Conservation (phyloP, 1,140 invertebrate genomes). For the Magallana ariakensis region DNA sequence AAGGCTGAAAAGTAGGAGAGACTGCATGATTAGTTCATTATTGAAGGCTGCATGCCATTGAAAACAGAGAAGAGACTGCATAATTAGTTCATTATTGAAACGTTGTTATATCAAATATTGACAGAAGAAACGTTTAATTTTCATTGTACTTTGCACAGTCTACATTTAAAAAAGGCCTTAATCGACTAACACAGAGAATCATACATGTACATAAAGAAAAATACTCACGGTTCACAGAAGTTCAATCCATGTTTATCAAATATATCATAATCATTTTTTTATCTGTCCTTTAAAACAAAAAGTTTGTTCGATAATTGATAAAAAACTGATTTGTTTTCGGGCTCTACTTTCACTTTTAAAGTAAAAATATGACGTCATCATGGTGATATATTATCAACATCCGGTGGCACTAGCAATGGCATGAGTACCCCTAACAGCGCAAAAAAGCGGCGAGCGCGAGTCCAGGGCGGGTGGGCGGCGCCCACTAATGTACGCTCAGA, state of each 20-base stretch:
- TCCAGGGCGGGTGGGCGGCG: slow-evolving; percentile 78
- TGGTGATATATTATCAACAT: slow-evolving; percentile 40
- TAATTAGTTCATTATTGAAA: too few species aligned
- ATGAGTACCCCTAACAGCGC: slow-evolving; percentile 60
- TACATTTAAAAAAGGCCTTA: too few species aligned
- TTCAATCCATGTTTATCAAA: too few species aligned
- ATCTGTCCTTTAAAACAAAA: too few species aligned
- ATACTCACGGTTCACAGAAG: too few species aligned
- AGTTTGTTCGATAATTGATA: neutral
- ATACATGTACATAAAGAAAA: too few species aligned
- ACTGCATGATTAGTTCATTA: neutral
- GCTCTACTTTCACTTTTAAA: neutral
- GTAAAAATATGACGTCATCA: slow-evolving; percentile 8
- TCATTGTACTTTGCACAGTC: too few species aligned
- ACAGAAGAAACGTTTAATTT: too few species aligned
- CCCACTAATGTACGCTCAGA: slow-evolving; percentile 68
- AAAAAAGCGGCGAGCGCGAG: slow-evolving; percentile 68
- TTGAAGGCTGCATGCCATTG: too few species aligned
- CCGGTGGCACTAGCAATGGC: slow-evolving; percentile 32
- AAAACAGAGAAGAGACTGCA: neutral
- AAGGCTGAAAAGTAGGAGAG: neutral
- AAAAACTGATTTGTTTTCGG: neutral
- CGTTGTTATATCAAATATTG: too few species aligned
- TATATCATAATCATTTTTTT: too few species aligned
- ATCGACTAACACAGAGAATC: too few species aligned